Evolutionary conservation across 2,888 invertebrate genomes (phyloP).

Genomic region (Thera britannica): DNA sequence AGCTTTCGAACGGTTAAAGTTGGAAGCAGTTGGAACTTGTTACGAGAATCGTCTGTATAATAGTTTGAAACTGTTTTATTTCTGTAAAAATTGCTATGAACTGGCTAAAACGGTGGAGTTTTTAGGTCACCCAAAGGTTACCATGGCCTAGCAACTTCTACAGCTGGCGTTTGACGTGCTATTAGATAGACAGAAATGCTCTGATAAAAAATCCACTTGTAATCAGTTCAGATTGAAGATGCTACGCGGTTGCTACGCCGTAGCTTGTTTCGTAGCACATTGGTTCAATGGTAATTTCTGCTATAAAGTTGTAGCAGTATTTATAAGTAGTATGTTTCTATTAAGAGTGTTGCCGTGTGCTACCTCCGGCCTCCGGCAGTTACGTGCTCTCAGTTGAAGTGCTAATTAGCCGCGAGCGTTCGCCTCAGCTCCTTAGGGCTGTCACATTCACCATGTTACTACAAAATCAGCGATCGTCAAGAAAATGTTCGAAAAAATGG

Average conservation of each 20-base stretch:
- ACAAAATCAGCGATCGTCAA: background rate
- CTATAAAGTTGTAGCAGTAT: background rate
- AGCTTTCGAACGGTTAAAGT: slow-evolving; percentile 8
- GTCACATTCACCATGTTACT: background rate
- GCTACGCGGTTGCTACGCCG: slow-evolving; percentile 8
- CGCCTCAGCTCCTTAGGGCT: slow-evolving; percentile 14
- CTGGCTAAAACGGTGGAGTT: background rate
- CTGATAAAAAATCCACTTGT: background rate
- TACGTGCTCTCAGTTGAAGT: slow-evolving; percentile 21
- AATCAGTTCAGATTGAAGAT: background rate
- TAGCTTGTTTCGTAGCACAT: background rate
- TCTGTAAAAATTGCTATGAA: background rate
- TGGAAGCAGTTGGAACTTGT: slow-evolving; percentile 1
- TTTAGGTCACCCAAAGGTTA: background rate
- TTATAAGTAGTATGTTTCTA: background rate
- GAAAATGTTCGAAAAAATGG: too few species aligned
- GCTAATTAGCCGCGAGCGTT: slow-evolving; percentile 32
- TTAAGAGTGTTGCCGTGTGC: background rate
- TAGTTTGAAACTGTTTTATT: slow-evolving; percentile 1
- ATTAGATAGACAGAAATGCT: background rate
- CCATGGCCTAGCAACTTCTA: background rate
- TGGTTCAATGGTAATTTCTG: background rate
- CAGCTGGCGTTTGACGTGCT: background rate
- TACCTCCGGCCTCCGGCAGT: slow-evolving; percentile 11
- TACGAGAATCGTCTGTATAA: slow-evolving; percentile 2